Evolutionary conservation across 1,140 invertebrate species (phyloP), one percentile per base, ranked within the genome.

Genomic region (Trachymyrmex cornetzi): DNA sequence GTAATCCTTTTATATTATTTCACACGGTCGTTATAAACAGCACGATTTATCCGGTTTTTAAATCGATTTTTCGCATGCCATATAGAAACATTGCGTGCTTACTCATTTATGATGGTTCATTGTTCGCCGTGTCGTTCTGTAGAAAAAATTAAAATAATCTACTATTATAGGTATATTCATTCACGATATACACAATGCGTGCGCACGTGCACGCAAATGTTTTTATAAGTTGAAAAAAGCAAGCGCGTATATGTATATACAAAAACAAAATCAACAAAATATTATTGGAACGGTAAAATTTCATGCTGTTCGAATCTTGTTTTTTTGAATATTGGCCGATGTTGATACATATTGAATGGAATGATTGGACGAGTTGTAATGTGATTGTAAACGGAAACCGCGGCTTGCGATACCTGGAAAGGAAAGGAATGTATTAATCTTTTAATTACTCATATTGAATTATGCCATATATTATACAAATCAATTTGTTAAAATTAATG

Each of bases 61-160:
- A 85, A 61, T 87, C 66, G 55, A 80, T 69, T 90, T 88, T 89
- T 69, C 88, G 87, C 87, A 87, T 90, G 77, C 87, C 72, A 72
- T 91, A 91, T 94, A 94, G 93, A 94, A 94, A 92, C 92, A 94
- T 93, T 93, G 93, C 92, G 92, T 92, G 89, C 91, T 93, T 92
- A 92, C 82, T 90, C 71, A 59, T 87, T 85, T 92, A 91, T 77
- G 87, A 63, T 92, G 87, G 77, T 59, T 77, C 84, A 67, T 85
- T 67, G 80, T 79, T 67, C 89, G 48, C 30, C 44, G 57, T 80
- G 61, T 90, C 91, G 90, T 87, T 66, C 79, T 93, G 93, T 90
- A 93, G 88, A 93, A 89, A 93, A 93, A 93, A 93, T 94, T 94
- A 94, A 93, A 94, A 94, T 93, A 91, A 94, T 92, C 90, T 92